Percentiles rank a stretch among this genome's conserved stretches.
These are phyloP conservation scores for Hydraecia micacea DNA, from an alignment of 2,888 invertebrate genomes.

Conservation along the genomic window DNA sequence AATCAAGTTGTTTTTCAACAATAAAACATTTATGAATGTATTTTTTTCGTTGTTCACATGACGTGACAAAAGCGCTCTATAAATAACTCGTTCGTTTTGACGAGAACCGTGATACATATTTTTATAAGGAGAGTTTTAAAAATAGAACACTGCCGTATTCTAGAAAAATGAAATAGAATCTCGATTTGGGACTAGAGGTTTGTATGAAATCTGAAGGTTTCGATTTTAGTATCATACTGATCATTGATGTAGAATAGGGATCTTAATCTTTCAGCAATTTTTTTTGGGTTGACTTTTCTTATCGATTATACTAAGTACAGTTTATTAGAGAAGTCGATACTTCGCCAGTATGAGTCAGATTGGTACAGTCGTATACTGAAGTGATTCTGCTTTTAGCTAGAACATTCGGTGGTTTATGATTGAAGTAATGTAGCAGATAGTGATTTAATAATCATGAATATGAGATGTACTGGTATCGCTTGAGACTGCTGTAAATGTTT, in stretches of 20 bases:
- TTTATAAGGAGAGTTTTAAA: slow-evolving; percentile 14
- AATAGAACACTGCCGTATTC: slow-evolving; percentile 42
- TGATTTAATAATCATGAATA: slow-evolving; percentile 61
- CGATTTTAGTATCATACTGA: not conserved
- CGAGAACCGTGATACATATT: slow-evolving; percentile 17
- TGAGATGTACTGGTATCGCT: slow-evolving; percentile 56
- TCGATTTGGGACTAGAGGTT: not conserved
- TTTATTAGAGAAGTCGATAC: slow-evolving; percentile 11
- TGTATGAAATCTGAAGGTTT: not conserved
- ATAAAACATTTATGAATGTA: not conserved
- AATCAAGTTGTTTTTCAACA: slow-evolving; percentile 12
- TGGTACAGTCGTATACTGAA: slow-evolving; percentile 52
- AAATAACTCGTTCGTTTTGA: slow-evolving; percentile 15
- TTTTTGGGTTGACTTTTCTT: slow-evolving; percentile 13
- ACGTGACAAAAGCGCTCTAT: not conserved
- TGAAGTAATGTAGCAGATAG: slow-evolving; percentile 61
- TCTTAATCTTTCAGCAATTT: not conserved
- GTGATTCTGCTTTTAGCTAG: slow-evolving; percentile 63
- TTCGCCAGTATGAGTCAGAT: slow-evolving; percentile 48
- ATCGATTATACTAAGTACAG: slow-evolving; percentile 34
- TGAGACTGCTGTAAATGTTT: slow-evolving; percentile 57
- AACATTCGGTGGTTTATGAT: slow-evolving; percentile 61
- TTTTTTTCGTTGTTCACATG: not conserved
- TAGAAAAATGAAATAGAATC: slow-evolving; percentile 7
- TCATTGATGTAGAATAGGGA: not conserved